A percentile compares a stretch with the other conserved stretches of the same genome.
Conservation (phyloP, 2,797 vertebrate species). For the Phoxinus dragarum region DNA sequence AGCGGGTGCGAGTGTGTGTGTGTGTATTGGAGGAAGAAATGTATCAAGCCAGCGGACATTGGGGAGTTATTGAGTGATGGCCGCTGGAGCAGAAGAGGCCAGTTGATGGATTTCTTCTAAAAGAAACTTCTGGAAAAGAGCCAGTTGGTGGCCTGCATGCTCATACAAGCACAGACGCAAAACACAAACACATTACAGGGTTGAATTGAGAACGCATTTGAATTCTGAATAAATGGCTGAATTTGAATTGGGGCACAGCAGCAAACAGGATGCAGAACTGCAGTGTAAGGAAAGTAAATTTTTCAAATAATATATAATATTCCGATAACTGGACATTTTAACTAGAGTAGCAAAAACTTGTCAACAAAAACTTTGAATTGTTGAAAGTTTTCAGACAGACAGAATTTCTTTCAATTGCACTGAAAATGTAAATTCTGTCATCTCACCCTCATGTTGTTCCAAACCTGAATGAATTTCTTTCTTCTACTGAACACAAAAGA, state of each 20-base stretch:
- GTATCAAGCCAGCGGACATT: conserved; percentile 10
- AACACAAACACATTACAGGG: not conserved
- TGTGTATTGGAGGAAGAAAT: not conserved
- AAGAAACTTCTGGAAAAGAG: conserved; percentile 11
- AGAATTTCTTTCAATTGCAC: no score
- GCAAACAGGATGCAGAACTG: not conserved
- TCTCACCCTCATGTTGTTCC: no score
- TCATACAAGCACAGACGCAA: not conserved
- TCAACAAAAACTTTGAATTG: not conserved
- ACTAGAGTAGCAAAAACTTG: not conserved
- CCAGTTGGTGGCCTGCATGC: not conserved
- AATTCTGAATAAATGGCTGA: not conserved
- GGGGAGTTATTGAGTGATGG: conserved; percentile 46
- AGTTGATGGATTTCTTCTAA: conserved; percentile 35
- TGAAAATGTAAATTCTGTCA: no score
- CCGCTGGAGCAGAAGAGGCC: conserved; percentile 30
- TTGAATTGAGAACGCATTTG: not conserved
- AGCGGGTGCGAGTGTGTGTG: not conserved
- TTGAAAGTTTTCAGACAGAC: not conserved
- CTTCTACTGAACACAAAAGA: no score
- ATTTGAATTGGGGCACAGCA: not conserved
- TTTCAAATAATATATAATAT: not conserved
- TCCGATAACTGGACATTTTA: not conserved
- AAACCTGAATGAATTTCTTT: no score
- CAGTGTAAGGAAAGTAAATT: not conserved